These are phyloP conservation scores for Drosophila kanekoi DNA, from an alignment of 2,888 invertebrate genomes.

Conservation along the genomic window DNA sequence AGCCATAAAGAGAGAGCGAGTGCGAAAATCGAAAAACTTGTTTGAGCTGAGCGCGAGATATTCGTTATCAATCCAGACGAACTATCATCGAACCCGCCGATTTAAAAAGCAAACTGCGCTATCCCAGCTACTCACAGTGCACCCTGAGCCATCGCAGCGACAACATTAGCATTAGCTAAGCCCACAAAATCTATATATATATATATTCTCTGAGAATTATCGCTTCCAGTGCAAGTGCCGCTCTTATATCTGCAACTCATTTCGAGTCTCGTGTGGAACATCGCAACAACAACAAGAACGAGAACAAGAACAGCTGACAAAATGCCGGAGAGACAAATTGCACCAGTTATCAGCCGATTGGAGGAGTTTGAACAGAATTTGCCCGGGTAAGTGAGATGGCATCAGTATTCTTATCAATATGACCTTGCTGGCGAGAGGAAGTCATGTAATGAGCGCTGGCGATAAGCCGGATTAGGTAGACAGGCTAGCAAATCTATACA, in stretches of 20 bases:
- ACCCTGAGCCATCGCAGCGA: conserved; percentile 18
- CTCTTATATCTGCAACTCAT: conserved; percentile 8
- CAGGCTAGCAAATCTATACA: conserved; percentile 3
- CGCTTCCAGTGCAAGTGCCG: conserved; percentile 19
- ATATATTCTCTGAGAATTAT: not conserved
- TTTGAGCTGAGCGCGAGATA: conserved; percentile 19
- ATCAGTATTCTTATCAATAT: conserved; percentile 23
- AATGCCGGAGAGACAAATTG: conserved; percentile 80
- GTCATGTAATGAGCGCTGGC: conserved; percentile 56
- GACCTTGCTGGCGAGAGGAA: conserved; percentile 77
- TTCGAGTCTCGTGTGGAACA: conserved; percentile 10
- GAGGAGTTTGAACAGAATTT: conserved; percentile 81
- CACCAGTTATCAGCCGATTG: conserved; percentile 73
- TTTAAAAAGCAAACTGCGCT: conserved; percentile 31
- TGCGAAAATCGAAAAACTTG: conserved; percentile 5
- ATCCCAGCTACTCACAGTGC: conserved; percentile 32
- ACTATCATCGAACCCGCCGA: conserved; percentile 43
- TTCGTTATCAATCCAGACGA: conserved; percentile 40
- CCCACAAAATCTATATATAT: not conserved
- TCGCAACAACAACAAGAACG: not conserved
- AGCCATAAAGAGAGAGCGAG: no score
- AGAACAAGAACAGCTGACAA: conserved; percentile 13
- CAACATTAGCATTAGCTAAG: conserved; percentile 12
- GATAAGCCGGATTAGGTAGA: conserved; percentile 37
- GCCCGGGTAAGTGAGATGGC: conserved; percentile 77